A percentile compares a stretch with the other conserved stretches of the same genome.
Conservation (phyloP, 1,140 invertebrate species). For the Hylaeus anthracinus region DNA sequence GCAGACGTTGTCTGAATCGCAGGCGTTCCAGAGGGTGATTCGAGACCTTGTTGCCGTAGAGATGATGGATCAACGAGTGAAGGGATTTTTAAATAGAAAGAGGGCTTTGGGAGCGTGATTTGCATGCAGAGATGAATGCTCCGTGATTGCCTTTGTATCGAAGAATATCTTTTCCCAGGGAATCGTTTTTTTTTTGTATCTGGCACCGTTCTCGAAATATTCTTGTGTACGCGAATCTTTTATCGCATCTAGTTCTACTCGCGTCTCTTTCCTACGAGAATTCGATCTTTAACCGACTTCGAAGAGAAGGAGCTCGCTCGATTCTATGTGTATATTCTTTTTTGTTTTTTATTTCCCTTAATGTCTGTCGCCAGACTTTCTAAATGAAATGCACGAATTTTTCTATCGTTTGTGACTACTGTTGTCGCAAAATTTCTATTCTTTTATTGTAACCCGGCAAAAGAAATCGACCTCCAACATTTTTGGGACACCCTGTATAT, state of each 20-base stretch:
- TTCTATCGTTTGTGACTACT: too few relatives aligned
- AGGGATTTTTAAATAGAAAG: slow-evolving; percentile 35
- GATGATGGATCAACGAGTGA: slow-evolving; percentile 70
- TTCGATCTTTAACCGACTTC: neutral
- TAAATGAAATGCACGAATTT: too few relatives aligned
- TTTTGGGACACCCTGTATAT: too few relatives aligned
- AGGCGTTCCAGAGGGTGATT: neutral
- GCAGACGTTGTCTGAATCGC: neutral
- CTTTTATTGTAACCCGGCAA: too few relatives aligned
- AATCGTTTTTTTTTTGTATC: slow-evolving; percentile 13
- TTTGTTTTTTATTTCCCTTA: neutral
- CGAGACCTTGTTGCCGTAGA: neutral
- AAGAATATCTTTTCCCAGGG: slow-evolving; percentile 23
- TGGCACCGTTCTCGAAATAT: slow-evolving; percentile 8
- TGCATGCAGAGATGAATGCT: slow-evolving; percentile 71
- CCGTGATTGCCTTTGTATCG: slow-evolving; percentile 70
- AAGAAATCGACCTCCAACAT: too few relatives aligned
- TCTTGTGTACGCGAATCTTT: neutral
- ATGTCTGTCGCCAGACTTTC: too few relatives aligned
- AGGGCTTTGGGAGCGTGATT: slow-evolving; percentile 61
- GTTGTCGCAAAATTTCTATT: too few relatives aligned
- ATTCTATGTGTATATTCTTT: neutral
- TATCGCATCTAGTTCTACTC: neutral
- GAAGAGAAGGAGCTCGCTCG: too few relatives aligned
- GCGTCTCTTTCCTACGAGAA: neutral